Evolutionary conservation across 2,797 vertebrate species (phyloP).

Genomic region (Gymnopithys bicolor): DNA sequence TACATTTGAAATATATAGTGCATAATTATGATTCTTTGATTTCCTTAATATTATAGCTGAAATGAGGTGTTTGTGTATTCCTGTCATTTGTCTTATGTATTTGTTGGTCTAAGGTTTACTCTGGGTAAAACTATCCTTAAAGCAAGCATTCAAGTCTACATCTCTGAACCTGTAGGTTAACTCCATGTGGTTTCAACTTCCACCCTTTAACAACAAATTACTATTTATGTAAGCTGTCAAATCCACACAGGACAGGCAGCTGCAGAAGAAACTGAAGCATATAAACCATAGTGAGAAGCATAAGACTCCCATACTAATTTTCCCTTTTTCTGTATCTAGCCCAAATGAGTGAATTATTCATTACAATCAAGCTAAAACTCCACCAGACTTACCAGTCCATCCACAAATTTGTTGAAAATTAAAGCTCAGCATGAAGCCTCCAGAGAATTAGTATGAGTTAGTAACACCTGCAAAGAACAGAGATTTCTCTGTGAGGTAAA

Average conservation of each 20-base stretch:
- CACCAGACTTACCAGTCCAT: conserved; percentile 1
- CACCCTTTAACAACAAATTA: conserved; percentile 47
- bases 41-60: conserved; percentile 9
- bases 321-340: conserved; percentile 20
- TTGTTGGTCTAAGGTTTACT: conserved; percentile 23
- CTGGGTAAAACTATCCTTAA: conserved; percentile 38
- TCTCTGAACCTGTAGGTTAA: conserved; percentile 15
- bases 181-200: conserved; percentile 45
- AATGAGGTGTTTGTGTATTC: conserved; percentile 17
- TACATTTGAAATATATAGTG: not conserved
- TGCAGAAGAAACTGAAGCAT: conserved; percentile 4
- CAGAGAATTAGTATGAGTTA: conserved; percentile 32
- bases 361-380: conserved; percentile 20
- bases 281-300: not conserved
- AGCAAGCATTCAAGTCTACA: conserved; percentile 9
- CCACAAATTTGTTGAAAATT: conserved; percentile 43
- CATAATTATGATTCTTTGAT: not conserved
- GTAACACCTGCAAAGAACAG: conserved; percentile 66
- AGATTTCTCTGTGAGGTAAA: conserved; percentile 42
- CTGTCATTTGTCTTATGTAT: not conserved
- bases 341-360: conserved; percentile 48
- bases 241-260: conserved; percentile 30
- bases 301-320: not conserved
- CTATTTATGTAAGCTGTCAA: conserved; percentile 45
- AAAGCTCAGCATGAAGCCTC: not conserved